phyloP scores from a whole-genome alignment of 2,888 invertebrate genomes.

The Lobophora halterata region DNA sequence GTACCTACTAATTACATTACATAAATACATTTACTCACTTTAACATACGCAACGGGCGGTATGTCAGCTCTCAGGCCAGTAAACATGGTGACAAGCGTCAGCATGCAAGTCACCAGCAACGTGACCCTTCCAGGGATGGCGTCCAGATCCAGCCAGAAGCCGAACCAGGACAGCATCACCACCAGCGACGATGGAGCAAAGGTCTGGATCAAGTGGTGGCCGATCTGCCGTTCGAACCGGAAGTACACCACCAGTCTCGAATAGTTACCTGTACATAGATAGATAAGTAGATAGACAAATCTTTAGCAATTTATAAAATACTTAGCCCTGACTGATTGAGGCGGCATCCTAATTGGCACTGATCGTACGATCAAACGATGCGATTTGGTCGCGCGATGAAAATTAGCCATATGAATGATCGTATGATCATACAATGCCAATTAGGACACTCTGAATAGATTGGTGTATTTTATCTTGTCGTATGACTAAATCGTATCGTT shows the following conservation, averaged over 20 bases:
- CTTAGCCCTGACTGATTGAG: too few species aligned
- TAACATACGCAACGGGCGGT: constrained; percentile 92
- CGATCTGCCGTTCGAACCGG: constrained; percentile 90
- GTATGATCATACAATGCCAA: too few species aligned
- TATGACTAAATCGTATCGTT: too few species aligned
- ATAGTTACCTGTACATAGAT: constrained; percentile 83
- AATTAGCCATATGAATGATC: too few species aligned
- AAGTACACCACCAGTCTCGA: constrained; percentile 89
- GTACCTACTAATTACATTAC: too few species aligned
- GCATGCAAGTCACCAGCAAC: constrained; percentile 90
- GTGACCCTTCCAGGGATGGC: constrained; percentile 92
- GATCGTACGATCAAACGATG: too few species aligned
- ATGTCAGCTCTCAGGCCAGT: constrained; percentile 90
- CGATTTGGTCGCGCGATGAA: too few species aligned
- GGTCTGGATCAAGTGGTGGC: constrained; percentile 91
- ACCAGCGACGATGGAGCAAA: constrained; percentile 92
- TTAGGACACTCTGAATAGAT: too few species aligned
- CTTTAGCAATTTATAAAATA: too few species aligned
- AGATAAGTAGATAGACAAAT: neutral
- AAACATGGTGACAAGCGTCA: constrained; percentile 93
- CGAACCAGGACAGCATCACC: constrained; percentile 92
- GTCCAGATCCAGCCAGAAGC: constrained; percentile 92
- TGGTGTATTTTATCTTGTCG: too few species aligned
- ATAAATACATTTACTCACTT: constrained; percentile 73
- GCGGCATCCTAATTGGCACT: too few species aligned